Base-by-base conservation (phyloP, 2,888 invertebrate genomes). In the Pristionchus exspectatus region DNA sequence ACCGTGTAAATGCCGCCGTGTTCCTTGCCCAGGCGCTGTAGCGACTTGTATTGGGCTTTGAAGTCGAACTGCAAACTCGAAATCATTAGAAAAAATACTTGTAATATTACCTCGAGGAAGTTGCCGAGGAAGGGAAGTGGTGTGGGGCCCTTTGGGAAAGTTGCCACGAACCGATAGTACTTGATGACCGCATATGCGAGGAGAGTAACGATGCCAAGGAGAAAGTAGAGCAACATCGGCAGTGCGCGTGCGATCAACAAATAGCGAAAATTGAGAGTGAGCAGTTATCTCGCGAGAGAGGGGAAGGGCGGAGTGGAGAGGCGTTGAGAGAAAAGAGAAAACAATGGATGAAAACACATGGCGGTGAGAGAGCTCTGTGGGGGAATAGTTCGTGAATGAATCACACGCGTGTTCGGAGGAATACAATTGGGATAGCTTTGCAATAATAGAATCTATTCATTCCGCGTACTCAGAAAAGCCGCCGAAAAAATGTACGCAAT, bases 131-230 rank as follows among this genome's bases (percentile, higher is more conserved):
- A 77, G n/a, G 74, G 74, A 0, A 77, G 74, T 0, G 74, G 74
- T 24, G 24, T 24, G 4, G 74, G 74, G 24, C 74, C 74, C 9
- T 77, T 77, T 44, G 74, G 74, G 74, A 21, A 77, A 3, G 10
- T 77, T 12, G 38, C 74, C 12, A 77, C 30, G 44, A 77, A 77
- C 2, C 74, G 74, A 24, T 77, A 77, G 44, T 77, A 77, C 74
- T 77, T 77, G 74, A 77, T 24, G 5, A 38, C 2, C 0, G 14
- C 74, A 44, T 77, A 77, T 0, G 24, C 24, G 7, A 44, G 10
- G 4, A 77, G 74, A 30, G 74, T 77, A 2, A 77, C 9, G 2
- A 44, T 1, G 1, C 74, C 74, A 10, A 77, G 74, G 21, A 38
- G 7, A 18, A 44, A 27, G 74, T 77, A 77, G 74, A 77, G 38